phyloP scores from a whole-genome alignment of 2,113 vertebrate genomes.

The Oryzias celebensis region DNA sequence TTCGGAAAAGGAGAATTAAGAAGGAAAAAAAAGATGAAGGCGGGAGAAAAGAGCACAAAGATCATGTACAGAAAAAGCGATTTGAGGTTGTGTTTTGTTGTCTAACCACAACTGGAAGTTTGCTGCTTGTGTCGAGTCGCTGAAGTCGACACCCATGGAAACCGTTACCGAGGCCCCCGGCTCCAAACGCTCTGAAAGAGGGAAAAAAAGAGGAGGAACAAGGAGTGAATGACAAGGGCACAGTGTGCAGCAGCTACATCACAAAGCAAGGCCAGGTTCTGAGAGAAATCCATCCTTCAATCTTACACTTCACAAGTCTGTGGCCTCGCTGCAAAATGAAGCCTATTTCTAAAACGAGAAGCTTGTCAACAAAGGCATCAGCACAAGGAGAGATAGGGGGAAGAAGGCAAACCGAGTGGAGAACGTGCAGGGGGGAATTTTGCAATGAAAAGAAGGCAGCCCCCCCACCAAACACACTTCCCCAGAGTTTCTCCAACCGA shows the following conservation, averaged over 20 bases:
- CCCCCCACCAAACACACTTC: slow-evolving; percentile 22
- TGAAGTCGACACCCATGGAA: slow-evolving; percentile 94
- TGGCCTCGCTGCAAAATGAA: slow-evolving; percentile 17
- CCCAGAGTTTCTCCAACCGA: slow-evolving; percentile 18
- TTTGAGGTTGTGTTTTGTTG: slow-evolving; percentile 10
- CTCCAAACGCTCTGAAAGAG: slow-evolving; percentile 84
- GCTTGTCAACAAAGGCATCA: slow-evolving; percentile 59
- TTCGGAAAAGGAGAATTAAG: slow-evolving; percentile 40
- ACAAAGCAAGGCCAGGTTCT: slow-evolving; percentile 69
- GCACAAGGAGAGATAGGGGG: slow-evolving; percentile 35
- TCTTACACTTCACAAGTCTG: slow-evolving; percentile 43
- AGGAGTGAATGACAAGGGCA: slow-evolving; percentile 68
- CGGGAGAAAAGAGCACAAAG: slow-evolving; percentile 66
- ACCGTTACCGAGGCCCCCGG: slow-evolving; percentile 84
- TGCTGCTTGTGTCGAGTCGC: slow-evolving; percentile 93
- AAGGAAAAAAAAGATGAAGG: slow-evolving; percentile 56
- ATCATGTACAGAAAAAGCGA: slow-evolving; percentile 1
- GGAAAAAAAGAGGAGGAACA: slow-evolving; percentile 14
- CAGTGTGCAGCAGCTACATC: slow-evolving; percentile 59
- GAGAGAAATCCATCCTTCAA: slow-evolving; percentile 75
- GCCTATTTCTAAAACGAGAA: slow-evolving; percentile 64
- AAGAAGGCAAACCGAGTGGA: slow-evolving; percentile 34
- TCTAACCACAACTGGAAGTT: slow-evolving; percentile 96
- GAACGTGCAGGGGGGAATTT: slow-evolving; percentile 11
- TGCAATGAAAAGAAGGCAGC: slow-evolving; percentile 48